Percentiles rank a stretch among this genome's conserved stretches.
Conservation (phyloP, 1,140 invertebrate genomes). For the Drosophila tani region DNA sequence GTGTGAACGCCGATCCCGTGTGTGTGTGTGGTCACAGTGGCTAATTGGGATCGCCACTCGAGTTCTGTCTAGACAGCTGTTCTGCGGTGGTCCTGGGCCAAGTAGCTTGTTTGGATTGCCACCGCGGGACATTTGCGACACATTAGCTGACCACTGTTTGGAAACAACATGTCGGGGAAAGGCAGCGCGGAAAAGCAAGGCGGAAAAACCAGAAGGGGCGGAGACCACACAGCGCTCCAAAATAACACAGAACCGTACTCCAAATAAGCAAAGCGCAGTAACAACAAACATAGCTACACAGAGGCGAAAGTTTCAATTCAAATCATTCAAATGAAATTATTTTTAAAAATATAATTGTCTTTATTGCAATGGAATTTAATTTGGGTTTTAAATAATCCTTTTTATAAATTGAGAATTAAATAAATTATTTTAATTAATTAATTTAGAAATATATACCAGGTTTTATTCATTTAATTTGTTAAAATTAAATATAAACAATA, state of each 20-base stretch:
- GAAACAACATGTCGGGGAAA: slow-evolving; percentile 48
- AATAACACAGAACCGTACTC: slow-evolving; percentile 61
- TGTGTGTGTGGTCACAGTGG: slow-evolving; percentile 59
- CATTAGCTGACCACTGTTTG: slow-evolving; percentile 57
- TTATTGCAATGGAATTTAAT: not conserved
- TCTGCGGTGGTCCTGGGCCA: slow-evolving; percentile 36
- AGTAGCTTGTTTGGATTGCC: slow-evolving; percentile 64
- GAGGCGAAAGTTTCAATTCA: not conserved
- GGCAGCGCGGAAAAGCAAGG: not conserved
- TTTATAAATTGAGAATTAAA: not conserved
- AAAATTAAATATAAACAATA: no score
- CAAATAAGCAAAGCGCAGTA: slow-evolving; percentile 63
- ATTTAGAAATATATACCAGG: no score
- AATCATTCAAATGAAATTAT: not conserved
- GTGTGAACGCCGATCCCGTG: slow-evolving; percentile 61
- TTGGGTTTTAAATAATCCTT: not conserved
- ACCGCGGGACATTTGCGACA: slow-evolving; percentile 55
- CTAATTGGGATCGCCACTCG: slow-evolving; percentile 58
- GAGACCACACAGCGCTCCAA: slow-evolving; percentile 65
- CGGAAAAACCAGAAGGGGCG: not conserved
- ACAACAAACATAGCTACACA: slow-evolving; percentile 55
- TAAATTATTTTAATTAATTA: no score
- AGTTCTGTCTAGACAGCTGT: slow-evolving; percentile 62
- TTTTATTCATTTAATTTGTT: no score
- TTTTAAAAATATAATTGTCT: no score